Base-by-base conservation (phyloP, 2,888 invertebrate species). In the Ypsolopha scabrella region DNA sequence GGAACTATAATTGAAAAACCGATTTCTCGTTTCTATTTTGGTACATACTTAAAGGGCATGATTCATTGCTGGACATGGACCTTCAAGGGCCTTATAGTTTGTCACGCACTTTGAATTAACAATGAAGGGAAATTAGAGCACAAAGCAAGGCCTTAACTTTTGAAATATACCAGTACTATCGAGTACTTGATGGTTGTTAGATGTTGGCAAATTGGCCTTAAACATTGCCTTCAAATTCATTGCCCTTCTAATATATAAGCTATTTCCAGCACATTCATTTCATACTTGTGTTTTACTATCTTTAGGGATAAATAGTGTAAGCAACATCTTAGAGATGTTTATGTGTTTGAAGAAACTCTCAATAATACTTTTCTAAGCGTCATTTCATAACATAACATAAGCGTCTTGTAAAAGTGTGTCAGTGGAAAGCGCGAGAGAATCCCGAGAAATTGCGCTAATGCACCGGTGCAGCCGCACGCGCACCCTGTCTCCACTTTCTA, bases 341-440 rank as follows among this genome's bases (percentile, higher is more conserved):
- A 24, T 24, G 24, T 24, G 24, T 24, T 24, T 24, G 24, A 24
- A 24, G 24, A 24, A 24, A 24, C 4, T 24, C 24, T 24, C 24
- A 24, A 24, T 24, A 24, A 24, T 24, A 24, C 24, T 24, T 24
- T 24, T 24, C 24, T 24, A n/a, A n/a, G n/a, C n/a, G n/a, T n/a
- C n/a, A n/a, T n/a, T n/a, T n/a, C n/a, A n/a, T n/a, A 54, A 52
- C 49, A 54, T 53, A 55, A 58, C n/a, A 2, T 54, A 46, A 54
- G 53, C 55, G 61, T 62, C 56, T 57, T 54, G 71, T 61, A 73
- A 75, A 82, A 78, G 80, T 82, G 70, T 85, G 85, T 77, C 80
- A 82, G 75, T 82, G 85, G 82, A 86, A 85, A 86, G 82, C 78
- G 81, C 82, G 76, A 78, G 82, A 82, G 79, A 82, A 72, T 86